Percentiles rank a stretch among this genome's conserved stretches.
phyloP scores from a whole-genome alignment of 2,888 invertebrate species.

The Epirrhoe tristata region DNA sequence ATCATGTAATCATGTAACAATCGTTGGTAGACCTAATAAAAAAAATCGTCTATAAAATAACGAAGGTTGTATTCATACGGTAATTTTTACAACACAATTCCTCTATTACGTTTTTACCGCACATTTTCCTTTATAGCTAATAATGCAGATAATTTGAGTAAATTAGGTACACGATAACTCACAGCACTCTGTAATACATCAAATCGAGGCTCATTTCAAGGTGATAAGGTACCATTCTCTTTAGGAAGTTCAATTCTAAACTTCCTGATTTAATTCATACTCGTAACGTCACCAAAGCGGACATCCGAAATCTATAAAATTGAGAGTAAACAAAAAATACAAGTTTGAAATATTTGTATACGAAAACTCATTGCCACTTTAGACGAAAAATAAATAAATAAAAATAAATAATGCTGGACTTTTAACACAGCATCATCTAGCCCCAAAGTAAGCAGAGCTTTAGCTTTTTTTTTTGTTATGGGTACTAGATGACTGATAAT shows the following conservation, averaged over 20 bases:
- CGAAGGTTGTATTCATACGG: background rate
- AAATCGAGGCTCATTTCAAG: constrained; percentile 35
- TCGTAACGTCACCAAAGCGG: background rate
- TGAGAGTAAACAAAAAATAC: background rate
- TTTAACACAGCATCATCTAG: no score
- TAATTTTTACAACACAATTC: constrained; percentile 8
- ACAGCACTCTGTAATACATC: constrained; percentile 11
- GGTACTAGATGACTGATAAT: no score
- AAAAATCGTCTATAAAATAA: background rate
- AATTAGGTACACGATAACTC: constrained; percentile 17
- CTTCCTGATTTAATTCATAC: constrained; percentile 29
- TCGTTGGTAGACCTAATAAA: no score
- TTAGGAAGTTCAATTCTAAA: constrained; percentile 35
- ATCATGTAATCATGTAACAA: no score
- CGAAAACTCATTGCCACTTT: no score
- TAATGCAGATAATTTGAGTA: constrained; percentile 11
- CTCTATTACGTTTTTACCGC: constrained; percentile 8
- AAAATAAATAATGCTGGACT: no score
- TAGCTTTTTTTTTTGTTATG: no score
- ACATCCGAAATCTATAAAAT: background rate
- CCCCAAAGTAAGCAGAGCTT: no score
- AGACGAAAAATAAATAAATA: no score
- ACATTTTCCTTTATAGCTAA: constrained; percentile 13
- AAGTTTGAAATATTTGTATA: no score
- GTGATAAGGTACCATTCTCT: constrained; percentile 41